A percentile compares a stretch with the other conserved stretches of the same genome.
Evolutionary conservation across 2,113 vertebrate species (phyloP).

Genomic region (Pedetes capensis): DNA sequence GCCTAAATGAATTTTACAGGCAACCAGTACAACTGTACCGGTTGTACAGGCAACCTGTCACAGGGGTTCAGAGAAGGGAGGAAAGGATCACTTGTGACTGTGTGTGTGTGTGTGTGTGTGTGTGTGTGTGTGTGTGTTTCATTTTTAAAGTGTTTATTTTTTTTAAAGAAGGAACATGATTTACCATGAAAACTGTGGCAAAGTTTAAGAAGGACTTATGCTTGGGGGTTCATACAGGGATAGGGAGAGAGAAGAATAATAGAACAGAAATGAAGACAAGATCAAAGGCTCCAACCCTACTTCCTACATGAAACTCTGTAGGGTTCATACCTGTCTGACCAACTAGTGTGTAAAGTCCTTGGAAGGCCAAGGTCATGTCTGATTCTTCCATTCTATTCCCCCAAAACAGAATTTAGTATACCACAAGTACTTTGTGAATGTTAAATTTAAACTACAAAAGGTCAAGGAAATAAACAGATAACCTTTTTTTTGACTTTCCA

Average conservation of each 20-base stretch:
- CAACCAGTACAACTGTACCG: neutral
- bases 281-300: neutral
- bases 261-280: neutral
- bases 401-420: too few relatives aligned
- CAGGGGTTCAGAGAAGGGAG: neutral
- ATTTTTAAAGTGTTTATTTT: too few relatives aligned
- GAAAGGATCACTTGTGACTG: neutral
- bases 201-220: neutral
- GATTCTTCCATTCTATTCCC: too few relatives aligned
- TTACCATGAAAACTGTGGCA: neutral
- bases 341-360: too few relatives aligned
- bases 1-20: slow-evolving; percentile 1
- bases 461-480: too few relatives aligned
- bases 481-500: too few relatives aligned
- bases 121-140: too few relatives aligned
- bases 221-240: neutral
- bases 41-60: neutral
- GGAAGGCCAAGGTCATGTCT: too few relatives aligned
- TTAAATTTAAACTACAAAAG: too few relatives aligned
- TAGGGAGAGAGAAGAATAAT: neutral
- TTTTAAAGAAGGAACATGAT: neutral
- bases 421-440: too few relatives aligned
- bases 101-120: neutral
- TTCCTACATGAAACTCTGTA: neutral
- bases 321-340: too few relatives aligned